These are phyloP conservation scores for Rugalucina vietnamica DNA, from an alignment of 2,888 invertebrate species.

Conservation along the genomic window DNA sequence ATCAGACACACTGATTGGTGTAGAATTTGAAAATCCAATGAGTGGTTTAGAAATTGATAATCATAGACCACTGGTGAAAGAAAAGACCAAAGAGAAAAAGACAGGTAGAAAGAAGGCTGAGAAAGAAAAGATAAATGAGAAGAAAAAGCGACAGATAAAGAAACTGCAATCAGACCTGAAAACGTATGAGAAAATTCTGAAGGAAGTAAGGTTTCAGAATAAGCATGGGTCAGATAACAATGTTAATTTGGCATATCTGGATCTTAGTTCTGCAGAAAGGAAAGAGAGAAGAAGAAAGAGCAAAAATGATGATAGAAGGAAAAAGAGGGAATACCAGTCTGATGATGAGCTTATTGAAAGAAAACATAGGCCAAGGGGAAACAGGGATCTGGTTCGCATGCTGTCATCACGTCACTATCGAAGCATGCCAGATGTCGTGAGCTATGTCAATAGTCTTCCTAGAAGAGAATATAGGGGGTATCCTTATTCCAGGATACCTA, in stretches of 20 bases:
- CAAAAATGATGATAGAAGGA: not conserved
- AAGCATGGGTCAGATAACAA: not conserved
- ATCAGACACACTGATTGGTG: slow-evolving; percentile 59
- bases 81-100: slow-evolving; percentile 5
- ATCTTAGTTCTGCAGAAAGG: not conserved
- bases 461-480: slow-evolving; percentile 14
- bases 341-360: not conserved
- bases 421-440: slow-evolving; percentile 58
- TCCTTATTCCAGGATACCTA: slow-evolving; percentile 44
- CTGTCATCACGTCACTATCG: slow-evolving; percentile 48
- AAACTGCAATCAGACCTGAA: slow-evolving; percentile 1
- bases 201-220: slow-evolving; percentile 20
- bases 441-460: slow-evolving; percentile 57
- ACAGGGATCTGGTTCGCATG: slow-evolving; percentile 52
- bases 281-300: slow-evolving; percentile 10
- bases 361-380: slow-evolving; percentile 41
- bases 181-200: slow-evolving; percentile 7
- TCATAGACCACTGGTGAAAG: not conserved
- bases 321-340: not conserved
- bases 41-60: slow-evolving; percentile 37
- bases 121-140: slow-evolving; percentile 21
- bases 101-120: slow-evolving; percentile 29
- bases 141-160: slow-evolving; percentile 16
- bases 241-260: not conserved
- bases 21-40: slow-evolving; percentile 55